Conservation (phyloP, 2,888 invertebrate species). For the Nesidiocoris tenuis region DNA sequence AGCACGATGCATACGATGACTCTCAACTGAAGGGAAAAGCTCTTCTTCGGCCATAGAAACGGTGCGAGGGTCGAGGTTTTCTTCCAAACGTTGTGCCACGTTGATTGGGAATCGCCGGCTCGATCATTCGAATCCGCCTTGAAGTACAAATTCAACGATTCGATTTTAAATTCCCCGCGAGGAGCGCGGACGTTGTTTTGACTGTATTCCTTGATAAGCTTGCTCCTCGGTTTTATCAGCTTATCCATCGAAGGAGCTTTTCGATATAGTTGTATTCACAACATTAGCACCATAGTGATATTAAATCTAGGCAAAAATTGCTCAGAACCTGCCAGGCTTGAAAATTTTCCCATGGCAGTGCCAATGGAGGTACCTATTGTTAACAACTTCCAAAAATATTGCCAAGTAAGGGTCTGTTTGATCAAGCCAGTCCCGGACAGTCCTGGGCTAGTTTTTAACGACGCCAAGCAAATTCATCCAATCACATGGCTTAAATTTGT, state of each 20-base stretch:
- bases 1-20: constrained; percentile 79
- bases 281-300: neutral
- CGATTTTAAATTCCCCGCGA: constrained; percentile 34
- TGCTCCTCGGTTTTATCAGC: constrained; percentile 12
- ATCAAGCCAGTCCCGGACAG: too few relatives aligned
- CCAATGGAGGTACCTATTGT: too few relatives aligned
- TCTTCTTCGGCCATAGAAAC: constrained; percentile 91
- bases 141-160: constrained; percentile 44
- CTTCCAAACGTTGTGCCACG: constrained; percentile 75
- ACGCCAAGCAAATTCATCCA: too few relatives aligned
- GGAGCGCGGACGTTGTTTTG: neutral
- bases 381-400: too few relatives aligned
- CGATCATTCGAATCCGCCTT: constrained; percentile 32
- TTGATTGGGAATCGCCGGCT: constrained; percentile 58
- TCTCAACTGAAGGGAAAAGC: constrained; percentile 70
- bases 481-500: too few relatives aligned
- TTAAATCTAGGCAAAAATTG: neutral
- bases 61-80: constrained; percentile 80
- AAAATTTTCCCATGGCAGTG: too few relatives aligned
- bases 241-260: neutral
- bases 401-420: too few relatives aligned
- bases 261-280: neutral
- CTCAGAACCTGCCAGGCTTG: too few relatives aligned
- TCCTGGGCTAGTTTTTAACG: too few relatives aligned
- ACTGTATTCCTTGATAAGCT: constrained; percentile 12